Percentiles rank a stretch among this genome's conserved stretches.
Evolutionary conservation across 2,888 invertebrate species (phyloP).

Genomic region (Timandra comae): DNA sequence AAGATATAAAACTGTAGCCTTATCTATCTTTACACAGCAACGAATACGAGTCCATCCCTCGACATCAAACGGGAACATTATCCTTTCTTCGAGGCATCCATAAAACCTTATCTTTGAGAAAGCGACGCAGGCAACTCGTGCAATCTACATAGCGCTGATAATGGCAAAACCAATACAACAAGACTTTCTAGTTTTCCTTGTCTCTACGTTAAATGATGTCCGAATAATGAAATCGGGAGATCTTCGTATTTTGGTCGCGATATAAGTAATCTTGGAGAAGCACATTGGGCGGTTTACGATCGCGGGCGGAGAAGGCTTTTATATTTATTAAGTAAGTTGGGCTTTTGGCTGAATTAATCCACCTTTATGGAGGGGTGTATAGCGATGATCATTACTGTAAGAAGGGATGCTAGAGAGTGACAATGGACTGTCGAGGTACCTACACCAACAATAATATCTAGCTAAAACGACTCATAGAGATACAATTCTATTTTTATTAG

Average conservation of each 20-base stretch:
- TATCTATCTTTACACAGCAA: constrained; percentile 59
- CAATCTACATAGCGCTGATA: constrained; percentile 76
- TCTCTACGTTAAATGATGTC: constrained; percentile 22
- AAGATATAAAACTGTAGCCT: constrained; percentile 15
- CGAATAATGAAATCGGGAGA: constrained; percentile 55
- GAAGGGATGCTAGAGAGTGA: not conserved
- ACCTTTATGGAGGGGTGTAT: constrained; percentile 69
- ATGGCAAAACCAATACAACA: constrained; percentile 47
- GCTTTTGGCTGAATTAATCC: constrained; percentile 75
- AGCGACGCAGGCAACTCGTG: constrained; percentile 62
- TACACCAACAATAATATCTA: not conserved
- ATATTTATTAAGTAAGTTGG: constrained; percentile 78
- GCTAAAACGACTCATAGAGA: too few relatives aligned
- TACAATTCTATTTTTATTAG: too few relatives aligned
- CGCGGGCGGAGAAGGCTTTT: constrained; percentile 73
- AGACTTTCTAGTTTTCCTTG: constrained; percentile 40
- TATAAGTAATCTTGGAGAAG: constrained; percentile 72
- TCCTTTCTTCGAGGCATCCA: constrained; percentile 66
- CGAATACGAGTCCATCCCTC: constrained; percentile 47
- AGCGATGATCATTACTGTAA: constrained; percentile 23
- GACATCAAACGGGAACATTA: constrained; percentile 70
- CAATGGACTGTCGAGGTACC: not conserved
- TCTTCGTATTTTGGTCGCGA: constrained; percentile 46
- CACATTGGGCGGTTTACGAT: constrained; percentile 71
- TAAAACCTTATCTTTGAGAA: constrained; percentile 72